Percentiles rank a stretch among this genome's conserved stretches.
phyloP scores from a whole-genome alignment of 2,797 vertebrate species.

The Emys orbicularis region DNA sequence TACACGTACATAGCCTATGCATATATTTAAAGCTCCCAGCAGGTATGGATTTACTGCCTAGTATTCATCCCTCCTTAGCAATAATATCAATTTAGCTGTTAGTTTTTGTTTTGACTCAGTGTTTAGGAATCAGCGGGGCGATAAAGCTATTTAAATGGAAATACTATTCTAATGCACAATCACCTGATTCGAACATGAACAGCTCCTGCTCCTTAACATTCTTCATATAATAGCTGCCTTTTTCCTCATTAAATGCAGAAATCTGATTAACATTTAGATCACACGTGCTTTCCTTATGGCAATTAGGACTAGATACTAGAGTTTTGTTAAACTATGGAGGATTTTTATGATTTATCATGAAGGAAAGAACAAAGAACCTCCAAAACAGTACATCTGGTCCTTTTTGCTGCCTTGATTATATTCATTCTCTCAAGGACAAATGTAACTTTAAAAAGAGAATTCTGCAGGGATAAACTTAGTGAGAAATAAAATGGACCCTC shows the following conservation, averaged over 20 bases:
- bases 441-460: slow-evolving; percentile 56
- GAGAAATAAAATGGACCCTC: slow-evolving; percentile 38
- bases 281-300: slow-evolving; percentile 67
- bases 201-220: slow-evolving; percentile 65
- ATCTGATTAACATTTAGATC: slow-evolving; percentile 78
- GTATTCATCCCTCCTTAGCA: slow-evolving; percentile 63
- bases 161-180: slow-evolving; percentile 71
- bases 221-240: slow-evolving; percentile 65
- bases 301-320: slow-evolving; percentile 74
- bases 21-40: slow-evolving; percentile 49
- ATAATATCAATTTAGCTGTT: slow-evolving; percentile 71
- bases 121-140: slow-evolving; percentile 66
- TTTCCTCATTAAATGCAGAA: slow-evolving; percentile 76
- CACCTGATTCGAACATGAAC: slow-evolving; percentile 38
- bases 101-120: slow-evolving; percentile 68
- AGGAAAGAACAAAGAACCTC: slow-evolving; percentile 71
- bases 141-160: slow-evolving; percentile 69
- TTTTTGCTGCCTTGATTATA: slow-evolving; percentile 31
- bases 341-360: slow-evolving; percentile 58
- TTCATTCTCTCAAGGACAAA: slow-evolving; percentile 50
- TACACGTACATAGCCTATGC: not conserved
- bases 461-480: slow-evolving; percentile 52
- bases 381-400: slow-evolving; percentile 50
- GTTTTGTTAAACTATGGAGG: slow-evolving; percentile 63
- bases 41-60: slow-evolving; percentile 61